Percentiles rank a stretch among this genome's conserved stretches.
Evolutionary conservation across 2,888 invertebrate species (phyloP).

Genomic region (Leptopilina drosophilae): DNA sequence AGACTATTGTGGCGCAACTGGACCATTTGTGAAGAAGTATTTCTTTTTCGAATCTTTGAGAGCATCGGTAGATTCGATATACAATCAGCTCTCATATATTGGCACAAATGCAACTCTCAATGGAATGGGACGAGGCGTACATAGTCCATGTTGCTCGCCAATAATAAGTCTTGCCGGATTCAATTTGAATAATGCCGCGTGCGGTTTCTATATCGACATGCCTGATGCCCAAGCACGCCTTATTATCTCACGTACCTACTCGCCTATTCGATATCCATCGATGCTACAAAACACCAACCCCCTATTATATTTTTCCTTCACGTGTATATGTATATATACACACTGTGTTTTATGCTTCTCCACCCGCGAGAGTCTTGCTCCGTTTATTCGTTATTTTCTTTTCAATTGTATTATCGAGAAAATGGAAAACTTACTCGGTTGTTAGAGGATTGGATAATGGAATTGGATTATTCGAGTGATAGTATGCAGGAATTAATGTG

Average conservation of each 20-base stretch:
- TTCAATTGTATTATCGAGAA: slow-evolving; percentile 41
- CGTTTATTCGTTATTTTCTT: slow-evolving; percentile 34
- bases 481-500: slow-evolving; percentile 36
- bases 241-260: slow-evolving; percentile 75
- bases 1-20: slow-evolving; percentile 8
- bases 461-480: slow-evolving; percentile 32
- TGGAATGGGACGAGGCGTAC: slow-evolving; percentile 62
- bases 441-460: slow-evolving; percentile 36
- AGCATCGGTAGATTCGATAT: slow-evolving; percentile 40
- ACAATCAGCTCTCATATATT: slow-evolving; percentile 51
- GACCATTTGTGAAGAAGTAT: slow-evolving; percentile 63
- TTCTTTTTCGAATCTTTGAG: slow-evolving; percentile 54
- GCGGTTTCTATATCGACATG: slow-evolving; percentile 75
- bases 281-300: slow-evolving; percentile 58
- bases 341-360: slow-evolving; percentile 21
- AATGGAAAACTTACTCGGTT: slow-evolving; percentile 37
- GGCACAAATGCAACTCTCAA: slow-evolving; percentile 63
- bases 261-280: slow-evolving; percentile 73
- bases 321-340: slow-evolving; percentile 24
- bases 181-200: slow-evolving; percentile 76
- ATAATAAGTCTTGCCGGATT: slow-evolving; percentile 76
- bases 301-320: slow-evolving; percentile 64
- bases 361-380: slow-evolving; percentile 22
- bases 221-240: slow-evolving; percentile 69
- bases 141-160: slow-evolving; percentile 66